A percentile compares a stretch with the other conserved stretches of the same genome.
These are phyloP conservation scores for Scelioninae gen. 1 DNA, from an alignment of 2,888 invertebrate species.

Conservation along the genomic window DNA sequence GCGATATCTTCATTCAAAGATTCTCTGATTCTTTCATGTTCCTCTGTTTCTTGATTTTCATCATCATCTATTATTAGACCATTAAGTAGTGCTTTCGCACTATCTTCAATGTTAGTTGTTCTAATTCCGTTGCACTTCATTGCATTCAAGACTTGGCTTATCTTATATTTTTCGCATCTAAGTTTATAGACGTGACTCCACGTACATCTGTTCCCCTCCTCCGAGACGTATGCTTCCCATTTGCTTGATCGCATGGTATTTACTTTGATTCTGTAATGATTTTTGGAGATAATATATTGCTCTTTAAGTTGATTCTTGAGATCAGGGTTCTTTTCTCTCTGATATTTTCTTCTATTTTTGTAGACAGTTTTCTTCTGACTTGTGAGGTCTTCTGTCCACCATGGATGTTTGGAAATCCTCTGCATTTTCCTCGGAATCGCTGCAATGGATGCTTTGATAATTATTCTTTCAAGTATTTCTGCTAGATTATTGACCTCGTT, in stretches of 20 bases:
- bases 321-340: not conserved
- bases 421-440: constrained; percentile 11
- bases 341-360: not conserved
- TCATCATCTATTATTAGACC: constrained; percentile 15
- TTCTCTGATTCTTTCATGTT: not conserved
- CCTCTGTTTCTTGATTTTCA: not conserved
- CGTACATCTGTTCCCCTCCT: constrained; percentile 14
- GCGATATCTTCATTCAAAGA: not conserved
- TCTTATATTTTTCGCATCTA: not conserved
- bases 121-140: not conserved
- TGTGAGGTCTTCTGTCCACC: constrained; percentile 30
- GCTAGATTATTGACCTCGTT: not conserved
- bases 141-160: constrained; percentile 5
- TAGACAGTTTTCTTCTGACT: not conserved
- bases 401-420: not conserved
- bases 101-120: not conserved
- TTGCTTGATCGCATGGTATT: not conserved
- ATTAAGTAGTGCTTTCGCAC: not conserved
- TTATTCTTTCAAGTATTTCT: not conserved
- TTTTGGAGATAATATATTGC: not conserved
- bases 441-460: constrained; percentile 2
- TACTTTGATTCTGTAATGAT: not conserved
- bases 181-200: constrained; percentile 32
- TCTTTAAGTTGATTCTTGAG: not conserved
- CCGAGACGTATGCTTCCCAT: constrained; percentile 23